These are phyloP conservation scores for Hippoglossus stenolepis DNA, from an alignment of 2,113 vertebrate species.

Conservation along the genomic window DNA sequence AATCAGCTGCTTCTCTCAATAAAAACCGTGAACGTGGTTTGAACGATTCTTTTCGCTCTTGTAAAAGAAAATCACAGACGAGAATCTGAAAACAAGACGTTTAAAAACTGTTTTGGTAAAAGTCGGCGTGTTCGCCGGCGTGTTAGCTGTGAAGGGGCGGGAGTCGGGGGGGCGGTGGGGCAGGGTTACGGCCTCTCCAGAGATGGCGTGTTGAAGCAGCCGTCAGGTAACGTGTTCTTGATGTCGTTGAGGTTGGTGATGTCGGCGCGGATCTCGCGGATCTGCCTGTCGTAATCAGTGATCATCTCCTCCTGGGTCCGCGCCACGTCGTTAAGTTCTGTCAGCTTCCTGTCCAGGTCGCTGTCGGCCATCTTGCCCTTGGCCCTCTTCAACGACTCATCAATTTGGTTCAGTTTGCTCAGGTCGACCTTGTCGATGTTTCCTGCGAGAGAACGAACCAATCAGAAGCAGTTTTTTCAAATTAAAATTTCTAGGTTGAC, in stretches of 20 bases:
- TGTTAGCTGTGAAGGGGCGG: slow-evolving; percentile 56
- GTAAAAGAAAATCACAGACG: slow-evolving; percentile 48
- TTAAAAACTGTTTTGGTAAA: slow-evolving; percentile 83
- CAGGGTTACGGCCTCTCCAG: slow-evolving; percentile 88
- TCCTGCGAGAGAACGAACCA: slow-evolving; percentile 75
- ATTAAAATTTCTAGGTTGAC: too few species aligned
- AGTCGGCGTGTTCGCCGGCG: slow-evolving; percentile 75
- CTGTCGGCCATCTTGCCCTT: slow-evolving; percentile 90
- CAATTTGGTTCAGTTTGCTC: slow-evolving; percentile 92
- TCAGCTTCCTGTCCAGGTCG: slow-evolving; percentile 90
- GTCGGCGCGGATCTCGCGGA: slow-evolving; percentile 91
- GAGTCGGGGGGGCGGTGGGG: slow-evolving; percentile 24
- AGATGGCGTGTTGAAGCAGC: slow-evolving; percentile 96
- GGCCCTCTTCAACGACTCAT: slow-evolving; percentile 88
- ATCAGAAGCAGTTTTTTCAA: neutral
- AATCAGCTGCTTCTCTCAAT: slow-evolving; percentile 54
- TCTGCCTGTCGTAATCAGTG: slow-evolving; percentile 91
- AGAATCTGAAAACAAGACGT: slow-evolving; percentile 38
- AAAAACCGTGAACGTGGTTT: slow-evolving; percentile 19
- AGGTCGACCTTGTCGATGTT: slow-evolving; percentile 95
- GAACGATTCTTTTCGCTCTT: slow-evolving; percentile 55
- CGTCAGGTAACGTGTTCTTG: slow-evolving; percentile 92
- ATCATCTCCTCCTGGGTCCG: slow-evolving; percentile 91
- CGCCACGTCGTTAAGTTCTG: slow-evolving; percentile 89
- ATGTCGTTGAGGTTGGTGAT: slow-evolving; percentile 96